A percentile compares a stretch with the other conserved stretches of the same genome.
These are phyloP conservation scores for Coptodon bakossiorum DNA, from an alignment of 2,113 vertebrate species.

Conservation along the genomic window DNA sequence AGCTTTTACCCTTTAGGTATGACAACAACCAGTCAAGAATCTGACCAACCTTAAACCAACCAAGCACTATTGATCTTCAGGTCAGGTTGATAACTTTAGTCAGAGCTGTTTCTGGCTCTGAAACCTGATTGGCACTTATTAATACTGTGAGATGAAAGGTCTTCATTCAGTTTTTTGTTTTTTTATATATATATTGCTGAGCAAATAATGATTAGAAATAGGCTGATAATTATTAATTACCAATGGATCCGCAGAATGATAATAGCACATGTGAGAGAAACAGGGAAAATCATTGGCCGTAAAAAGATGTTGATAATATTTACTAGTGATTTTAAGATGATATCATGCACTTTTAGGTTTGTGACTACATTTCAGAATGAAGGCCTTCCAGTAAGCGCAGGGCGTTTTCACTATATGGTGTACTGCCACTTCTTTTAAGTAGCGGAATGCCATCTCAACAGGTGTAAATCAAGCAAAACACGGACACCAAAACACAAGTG, in stretches of 20 bases:
- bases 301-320: neutral
- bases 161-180: neutral
- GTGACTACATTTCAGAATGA: neutral
- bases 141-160: neutral
- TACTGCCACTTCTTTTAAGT: neutral
- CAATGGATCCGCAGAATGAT: neutral
- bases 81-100: neutral
- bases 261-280: neutral
- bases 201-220: neutral
- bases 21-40: neutral
- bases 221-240: neutral
- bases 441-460: neutral
- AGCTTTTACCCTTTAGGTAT: neutral
- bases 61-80: neutral
- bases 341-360: neutral
- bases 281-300: neutral
- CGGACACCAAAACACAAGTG: neutral
- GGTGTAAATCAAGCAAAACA: neutral
- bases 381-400: neutral
- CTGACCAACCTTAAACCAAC: neutral
- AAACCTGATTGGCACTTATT: neutral
- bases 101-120: neutral
- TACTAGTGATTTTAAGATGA: neutral
- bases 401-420: neutral
- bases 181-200: neutral